These are phyloP conservation scores for Erethizon dorsatum DNA, from an alignment of 2,797 vertebrate species.

Conservation along the genomic window DNA sequence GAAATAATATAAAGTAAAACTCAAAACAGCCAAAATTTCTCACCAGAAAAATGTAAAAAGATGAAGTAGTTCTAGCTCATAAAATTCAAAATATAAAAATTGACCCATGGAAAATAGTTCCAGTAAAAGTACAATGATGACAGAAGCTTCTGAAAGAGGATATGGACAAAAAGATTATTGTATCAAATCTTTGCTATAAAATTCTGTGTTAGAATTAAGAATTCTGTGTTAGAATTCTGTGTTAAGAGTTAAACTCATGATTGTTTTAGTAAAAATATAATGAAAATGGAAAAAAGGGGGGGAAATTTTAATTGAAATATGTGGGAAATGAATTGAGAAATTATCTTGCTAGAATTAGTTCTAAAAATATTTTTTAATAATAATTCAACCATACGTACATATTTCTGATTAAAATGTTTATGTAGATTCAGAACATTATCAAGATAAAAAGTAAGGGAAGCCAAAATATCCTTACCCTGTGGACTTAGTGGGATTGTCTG, in stretches of 20 bases:
- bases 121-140: constrained; percentile 7
- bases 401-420: constrained; percentile 46
- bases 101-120: neutral
- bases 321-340: constrained; percentile 7
- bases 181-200: neutral
- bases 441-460: neutral
- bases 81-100: constrained; percentile 54
- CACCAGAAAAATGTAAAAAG: constrained; percentile 28
- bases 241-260: neutral
- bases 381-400: neutral
- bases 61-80: neutral
- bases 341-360: neutral
- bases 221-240: neutral
- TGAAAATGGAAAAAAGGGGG: neutral
- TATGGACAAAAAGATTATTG: neutral
- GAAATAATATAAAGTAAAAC: constrained; percentile 6
- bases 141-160: constrained; percentile 10
- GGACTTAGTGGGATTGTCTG: neutral
- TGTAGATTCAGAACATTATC: neutral
- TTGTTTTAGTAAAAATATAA: constrained; percentile 34
- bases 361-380: constrained; percentile 18
- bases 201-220: neutral
- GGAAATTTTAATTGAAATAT: neutral
- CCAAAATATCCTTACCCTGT: neutral
- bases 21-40: neutral